phyloP scores from a whole-genome alignment of 2,113 vertebrate species.

The Seriola quinqueradiata region DNA sequence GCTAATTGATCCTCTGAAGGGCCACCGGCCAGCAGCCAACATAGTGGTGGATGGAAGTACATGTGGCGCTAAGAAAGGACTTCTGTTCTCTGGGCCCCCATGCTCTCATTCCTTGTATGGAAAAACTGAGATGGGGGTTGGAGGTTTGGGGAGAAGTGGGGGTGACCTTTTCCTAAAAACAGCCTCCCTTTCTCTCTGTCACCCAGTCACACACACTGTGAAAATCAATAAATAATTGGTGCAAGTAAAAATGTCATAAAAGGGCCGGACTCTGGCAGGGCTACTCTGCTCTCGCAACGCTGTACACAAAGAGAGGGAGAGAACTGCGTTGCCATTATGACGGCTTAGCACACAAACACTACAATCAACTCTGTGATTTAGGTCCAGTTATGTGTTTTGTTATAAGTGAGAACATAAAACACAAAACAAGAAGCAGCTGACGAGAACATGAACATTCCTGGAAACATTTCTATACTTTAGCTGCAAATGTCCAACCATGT shows the following conservation, averaged over 20 bases:
- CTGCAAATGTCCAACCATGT: no score
- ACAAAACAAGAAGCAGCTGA: background rate
- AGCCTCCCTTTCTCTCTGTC: conserved; percentile 51
- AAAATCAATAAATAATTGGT: conserved; percentile 70
- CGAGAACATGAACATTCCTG: no score
- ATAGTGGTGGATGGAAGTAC: conserved; percentile 53
- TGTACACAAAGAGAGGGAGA: background rate
- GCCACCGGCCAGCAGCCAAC: conserved; percentile 58
- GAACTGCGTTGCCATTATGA: background rate
- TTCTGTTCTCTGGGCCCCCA: conserved; percentile 80
- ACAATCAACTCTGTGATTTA: background rate
- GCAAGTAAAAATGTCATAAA: conserved; percentile 58
- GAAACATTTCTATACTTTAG: no score
- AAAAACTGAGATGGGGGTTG: conserved; percentile 77
- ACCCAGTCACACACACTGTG: conserved; percentile 27
- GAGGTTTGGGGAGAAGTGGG: conserved; percentile 16
- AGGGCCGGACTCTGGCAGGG: conserved; percentile 21
- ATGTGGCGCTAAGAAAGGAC: conserved; percentile 79
- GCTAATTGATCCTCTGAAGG: conserved; percentile 76
- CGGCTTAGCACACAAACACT: conserved; percentile 7
- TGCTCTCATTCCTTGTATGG: conserved; percentile 62
- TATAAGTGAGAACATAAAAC: background rate
- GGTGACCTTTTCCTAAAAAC: conserved; percentile 69
- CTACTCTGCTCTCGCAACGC: background rate
- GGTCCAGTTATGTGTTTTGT: background rate